Base-by-base conservation (phyloP, 2,113 vertebrate genomes). In the Silurus meridionalis region DNA sequence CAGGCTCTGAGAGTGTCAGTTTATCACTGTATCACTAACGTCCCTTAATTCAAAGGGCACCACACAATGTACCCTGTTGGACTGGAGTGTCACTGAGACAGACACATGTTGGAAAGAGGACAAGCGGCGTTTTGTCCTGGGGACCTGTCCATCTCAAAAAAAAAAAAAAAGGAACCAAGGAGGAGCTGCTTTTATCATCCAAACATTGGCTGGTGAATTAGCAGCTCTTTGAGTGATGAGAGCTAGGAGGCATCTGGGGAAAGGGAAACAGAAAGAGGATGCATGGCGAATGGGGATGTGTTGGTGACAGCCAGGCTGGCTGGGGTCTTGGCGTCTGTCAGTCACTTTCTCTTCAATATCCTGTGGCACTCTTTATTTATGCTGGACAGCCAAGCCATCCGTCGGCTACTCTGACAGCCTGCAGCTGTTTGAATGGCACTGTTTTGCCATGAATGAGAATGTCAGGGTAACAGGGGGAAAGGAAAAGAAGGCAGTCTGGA, bases 171-270 rank as follows among this genome's bases (percentile, higher is more conserved):
- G 91, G 90, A 93, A 88, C 87, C 89, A 91, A 52, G 84, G 58
- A 94, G 90, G 90, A 88, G 89, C 83, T 89, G 87, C 88, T 90
- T 94, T 97, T 96, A 96, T 96, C 96, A 94, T 95, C 91, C 91
- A 93, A 94, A 90, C 95, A 95, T 96, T 92, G 92, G 93, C 94
- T 95, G 95, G 94, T 95, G 95, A 96, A 97, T 97, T 96, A 97
- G 95, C 94, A 93, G 93, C 93, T 93, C 93, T 94, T 93, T 94
- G 95, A 96, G 94, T 95, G 96, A 97, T 96, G 96, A 96, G 94
- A 93, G 93, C 94, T 94, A 93, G 93, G 94, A 94, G 93, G 93
- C 93, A 94, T 94, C 94, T 91, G 92, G 93, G 94, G 93, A 92
- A 90, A 94, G 92, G 37, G 37, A 92, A 88, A 87, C 86, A 88